A percentile compares a stretch with the other conserved stretches of the same genome.
Evolutionary conservation across 2,797 vertebrate species (phyloP).

Genomic region (Borostomias antarcticus): DNA sequence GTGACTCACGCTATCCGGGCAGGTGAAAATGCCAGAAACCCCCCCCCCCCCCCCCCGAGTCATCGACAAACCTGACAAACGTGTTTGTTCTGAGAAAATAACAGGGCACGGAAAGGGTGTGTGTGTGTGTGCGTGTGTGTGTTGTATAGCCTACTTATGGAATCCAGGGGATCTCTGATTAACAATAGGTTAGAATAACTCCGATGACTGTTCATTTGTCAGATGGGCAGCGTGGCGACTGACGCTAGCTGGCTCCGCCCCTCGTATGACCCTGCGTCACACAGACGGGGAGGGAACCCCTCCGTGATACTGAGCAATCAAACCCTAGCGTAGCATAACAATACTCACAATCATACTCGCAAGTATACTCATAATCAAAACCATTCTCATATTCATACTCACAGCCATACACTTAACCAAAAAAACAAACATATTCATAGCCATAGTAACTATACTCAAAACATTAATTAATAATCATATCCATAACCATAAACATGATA

Average conservation of each 20-base stretch:
- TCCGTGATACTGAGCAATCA: not conserved
- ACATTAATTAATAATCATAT: too few relatives aligned
- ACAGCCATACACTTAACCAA: too few relatives aligned
- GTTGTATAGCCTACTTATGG: not conserved
- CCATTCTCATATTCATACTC: too few relatives aligned
- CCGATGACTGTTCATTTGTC: constrained; percentile 15
- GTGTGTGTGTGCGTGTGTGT: not conserved
- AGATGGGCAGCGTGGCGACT: not conserved
- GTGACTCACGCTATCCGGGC: not conserved
- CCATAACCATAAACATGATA: too few relatives aligned
- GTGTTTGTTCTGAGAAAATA: constrained; percentile 22
- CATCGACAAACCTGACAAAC: constrained; percentile 41
- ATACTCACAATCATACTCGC: not conserved
- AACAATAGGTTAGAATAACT: not conserved
- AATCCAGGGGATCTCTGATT: too few relatives aligned
- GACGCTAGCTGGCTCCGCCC: constrained; percentile 5
- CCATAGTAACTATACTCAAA: too few relatives aligned
- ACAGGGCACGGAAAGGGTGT: not conserved
- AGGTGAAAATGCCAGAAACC: too few relatives aligned
- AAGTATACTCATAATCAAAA: too few relatives aligned
- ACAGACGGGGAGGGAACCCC: constrained; percentile 11
- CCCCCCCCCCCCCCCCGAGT: constrained; percentile 21
- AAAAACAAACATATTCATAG: too few relatives aligned
- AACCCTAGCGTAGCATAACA: not conserved
- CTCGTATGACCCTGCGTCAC: constrained; percentile 9